Base-by-base conservation (phyloP, 2,888 invertebrate species). In the Drosophila aldrichi region DNA sequence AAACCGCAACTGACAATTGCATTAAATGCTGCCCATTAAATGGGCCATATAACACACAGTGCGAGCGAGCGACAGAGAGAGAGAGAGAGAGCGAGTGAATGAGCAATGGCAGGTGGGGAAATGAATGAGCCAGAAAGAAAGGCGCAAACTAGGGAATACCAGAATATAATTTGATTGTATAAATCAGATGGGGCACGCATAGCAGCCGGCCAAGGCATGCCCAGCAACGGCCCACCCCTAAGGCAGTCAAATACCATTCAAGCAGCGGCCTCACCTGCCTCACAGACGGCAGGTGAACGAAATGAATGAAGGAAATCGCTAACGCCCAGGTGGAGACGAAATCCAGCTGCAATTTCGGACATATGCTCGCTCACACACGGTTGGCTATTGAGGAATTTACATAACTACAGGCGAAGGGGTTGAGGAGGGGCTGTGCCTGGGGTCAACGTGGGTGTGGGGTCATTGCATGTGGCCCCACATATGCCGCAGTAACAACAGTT, bases 151-250 rank as follows among this genome's bases (percentile, higher is more conserved):
- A 64, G 76, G 67, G 64, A 74, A 64, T 65, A 67, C 44, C 63
- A 64, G 59, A 70, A 60, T 71, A 87, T 89, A 78, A 89, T 89
- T 87, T 87, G 78, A 84, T 89, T 87, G 85, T 84, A 76, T 76
- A 87, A 89, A 84, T 89, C 85, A 72, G 79, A 87, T 79, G 58
- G 74, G 60, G 63, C 73, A 75, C 73, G 84, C 84, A 81, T 74
- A 86, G 72, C 63, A 75, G 65, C 80, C 76, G 61, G 38, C 52
- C 36, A 43, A 32, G 29, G 12, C 38, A 25, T 46, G 57, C 57
- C 36, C 43, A 57, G 20, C 43, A n/a, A 20, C 25, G 36, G n/a
- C 18, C 36, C 44, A 16, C n/a, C n/a, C 38, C 41, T 5, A 3
- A 10, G 29, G 2, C 36, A 34, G 32, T 41, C 14, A 20, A 40